These are phyloP conservation scores for Furcula furcula DNA, from an alignment of 2,888 invertebrate species.

Conservation along the genomic window DNA sequence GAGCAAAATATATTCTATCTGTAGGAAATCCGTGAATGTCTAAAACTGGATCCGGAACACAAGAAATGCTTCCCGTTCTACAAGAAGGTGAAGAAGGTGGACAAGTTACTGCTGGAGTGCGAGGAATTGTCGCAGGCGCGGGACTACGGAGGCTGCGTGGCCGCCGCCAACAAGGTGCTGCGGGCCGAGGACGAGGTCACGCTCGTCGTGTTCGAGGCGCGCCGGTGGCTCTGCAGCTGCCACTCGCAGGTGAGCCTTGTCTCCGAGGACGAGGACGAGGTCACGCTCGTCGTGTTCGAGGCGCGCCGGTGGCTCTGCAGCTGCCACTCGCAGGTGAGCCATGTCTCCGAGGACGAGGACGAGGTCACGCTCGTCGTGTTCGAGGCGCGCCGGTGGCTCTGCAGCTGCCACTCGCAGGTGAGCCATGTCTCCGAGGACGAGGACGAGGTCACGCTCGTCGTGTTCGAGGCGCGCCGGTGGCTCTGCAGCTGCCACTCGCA, in stretches of 20 bases:
- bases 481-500: constrained; percentile 87
- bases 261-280: constrained; percentile 86
- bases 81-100: constrained; percentile 96
- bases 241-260: constrained; percentile 36
- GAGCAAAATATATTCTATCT: too few species aligned
- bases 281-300: constrained; percentile 86
- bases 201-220: constrained; percentile 88
- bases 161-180: constrained; percentile 84
- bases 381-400: constrained; percentile 89
- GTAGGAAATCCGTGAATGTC: constrained; percentile 95
- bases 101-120: constrained; percentile 87
- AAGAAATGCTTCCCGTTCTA: constrained; percentile 97
- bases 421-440: too few species aligned
- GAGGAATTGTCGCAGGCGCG: constrained; percentile 83
- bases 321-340: constrained; percentile 75
- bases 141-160: constrained; percentile 86
- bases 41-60: constrained; percentile 98
- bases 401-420: constrained; percentile 83
- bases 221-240: constrained; percentile 91
- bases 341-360: constrained; percentile 87
- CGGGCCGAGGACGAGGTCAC: constrained; percentile 86
- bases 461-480: constrained; percentile 87
- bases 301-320: constrained; percentile 91
- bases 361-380: constrained; percentile 87
- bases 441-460: constrained; percentile 85